phyloP scores from a whole-genome alignment of 2,797 vertebrate genomes.

The Rallus crepitans region DNA sequence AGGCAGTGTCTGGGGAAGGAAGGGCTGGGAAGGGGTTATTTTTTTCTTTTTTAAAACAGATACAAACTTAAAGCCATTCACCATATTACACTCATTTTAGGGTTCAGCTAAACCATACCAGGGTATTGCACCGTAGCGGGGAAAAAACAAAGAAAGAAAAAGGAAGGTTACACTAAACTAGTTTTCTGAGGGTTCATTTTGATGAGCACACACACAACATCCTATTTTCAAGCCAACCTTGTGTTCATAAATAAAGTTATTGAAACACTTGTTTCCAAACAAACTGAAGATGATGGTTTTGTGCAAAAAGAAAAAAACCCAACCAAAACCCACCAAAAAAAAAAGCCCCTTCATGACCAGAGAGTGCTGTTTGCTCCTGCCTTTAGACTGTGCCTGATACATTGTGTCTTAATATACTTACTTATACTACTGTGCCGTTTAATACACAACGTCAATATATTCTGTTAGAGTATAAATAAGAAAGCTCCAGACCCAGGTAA shows the following conservation, averaged over 20 bases:
- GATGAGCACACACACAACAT: not conserved
- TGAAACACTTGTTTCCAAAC: slow-evolving; percentile 1
- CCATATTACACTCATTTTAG: slow-evolving; percentile 14
- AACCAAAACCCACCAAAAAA: not conserved
- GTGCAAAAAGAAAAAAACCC: not conserved
- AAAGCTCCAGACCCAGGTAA: slow-evolving; percentile 26
- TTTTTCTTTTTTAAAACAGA: slow-evolving; percentile 39
- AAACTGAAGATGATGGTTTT: not conserved
- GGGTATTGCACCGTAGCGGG: slow-evolving; percentile 10
- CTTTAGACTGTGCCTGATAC: not conserved
- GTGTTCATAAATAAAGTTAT: slow-evolving; percentile 35
- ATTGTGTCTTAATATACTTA: slow-evolving; percentile 19
- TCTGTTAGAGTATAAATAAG: slow-evolving; percentile 56
- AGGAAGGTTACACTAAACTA: not conserved
- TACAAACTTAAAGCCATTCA: slow-evolving; percentile 35
- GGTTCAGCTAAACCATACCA: not conserved
- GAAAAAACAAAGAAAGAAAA: not conserved
- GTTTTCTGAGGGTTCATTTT: slow-evolving; percentile 15
- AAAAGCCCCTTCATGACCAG: not conserved
- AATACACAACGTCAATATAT: slow-evolving; percentile 38
- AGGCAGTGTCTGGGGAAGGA: slow-evolving; percentile 16
- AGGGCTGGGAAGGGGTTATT: slow-evolving; percentile 23
- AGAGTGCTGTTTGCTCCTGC: not conserved
- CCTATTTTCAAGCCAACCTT: slow-evolving; percentile 16
- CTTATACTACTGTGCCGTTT: slow-evolving; percentile 18